Conservation (phyloP, 2,797 vertebrate species). For the Poeciliopsis gracilis region DNA sequence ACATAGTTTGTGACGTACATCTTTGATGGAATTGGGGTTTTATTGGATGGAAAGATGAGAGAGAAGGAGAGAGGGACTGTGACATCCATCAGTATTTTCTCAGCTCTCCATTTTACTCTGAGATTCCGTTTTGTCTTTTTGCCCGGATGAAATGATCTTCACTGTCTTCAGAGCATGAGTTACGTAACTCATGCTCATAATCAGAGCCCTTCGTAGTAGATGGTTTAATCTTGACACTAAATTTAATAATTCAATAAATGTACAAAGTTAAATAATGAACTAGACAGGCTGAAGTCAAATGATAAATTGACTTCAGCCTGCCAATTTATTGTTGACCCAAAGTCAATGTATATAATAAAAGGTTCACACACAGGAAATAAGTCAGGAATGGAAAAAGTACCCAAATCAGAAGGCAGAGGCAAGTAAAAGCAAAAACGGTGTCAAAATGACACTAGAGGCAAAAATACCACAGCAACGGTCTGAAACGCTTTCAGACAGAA, state of each 20-base stretch:
- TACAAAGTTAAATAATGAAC: not conserved
- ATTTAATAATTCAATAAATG: not conserved
- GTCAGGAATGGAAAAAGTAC: too few species aligned
- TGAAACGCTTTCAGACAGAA: too few species aligned
- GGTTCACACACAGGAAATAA: too few species aligned
- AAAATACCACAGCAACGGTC: too few species aligned
- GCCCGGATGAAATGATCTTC: not conserved
- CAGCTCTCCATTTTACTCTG: not conserved
- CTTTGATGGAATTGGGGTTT: conserved; percentile 31
- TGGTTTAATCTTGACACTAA: not conserved
- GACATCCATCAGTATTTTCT: not conserved
- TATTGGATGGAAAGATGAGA: conserved; percentile 28
- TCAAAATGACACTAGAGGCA: too few species aligned
- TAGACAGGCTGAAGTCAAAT: too few species aligned
- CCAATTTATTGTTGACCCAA: too few species aligned
- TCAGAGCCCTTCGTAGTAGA: not conserved
- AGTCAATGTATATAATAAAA: too few species aligned
- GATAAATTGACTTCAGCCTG: too few species aligned
- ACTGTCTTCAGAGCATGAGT: not conserved
- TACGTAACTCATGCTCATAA: not conserved
- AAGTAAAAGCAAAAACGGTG: too few species aligned
- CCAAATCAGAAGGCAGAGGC: too few species aligned
- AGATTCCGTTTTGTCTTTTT: not conserved
- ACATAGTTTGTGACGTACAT: conserved; percentile 62
- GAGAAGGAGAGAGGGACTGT: conserved; percentile 12